Percentiles rank a stretch among this genome's conserved stretches.
Evolutionary conservation across 2,888 invertebrate genomes (phyloP).

Genomic region (Endomychus coccineus): DNA sequence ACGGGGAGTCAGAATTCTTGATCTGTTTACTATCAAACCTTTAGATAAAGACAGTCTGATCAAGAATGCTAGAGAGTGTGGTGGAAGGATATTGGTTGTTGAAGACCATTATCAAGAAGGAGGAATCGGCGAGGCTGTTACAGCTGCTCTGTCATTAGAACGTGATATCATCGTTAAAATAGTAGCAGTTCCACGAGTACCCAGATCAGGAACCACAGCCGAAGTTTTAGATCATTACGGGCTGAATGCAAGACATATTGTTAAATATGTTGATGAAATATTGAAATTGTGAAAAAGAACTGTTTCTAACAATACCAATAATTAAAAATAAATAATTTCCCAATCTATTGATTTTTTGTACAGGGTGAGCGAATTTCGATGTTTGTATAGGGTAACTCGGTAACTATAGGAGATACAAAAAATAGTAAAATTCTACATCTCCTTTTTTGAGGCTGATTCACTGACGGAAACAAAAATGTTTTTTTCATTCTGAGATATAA

Average conservation of each 20-base stretch:
- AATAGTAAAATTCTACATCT: too few relatives aligned
- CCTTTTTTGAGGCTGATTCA: too few relatives aligned
- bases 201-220: constrained; percentile 81
- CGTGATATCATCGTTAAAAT: constrained; percentile 63
- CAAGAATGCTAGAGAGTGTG: constrained; percentile 63
- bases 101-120: constrained; percentile 96
- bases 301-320: too few relatives aligned
- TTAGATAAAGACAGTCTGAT: constrained; percentile 70
- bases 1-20: constrained; percentile 71
- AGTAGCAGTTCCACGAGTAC: constrained; percentile 70
- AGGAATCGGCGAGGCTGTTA: constrained; percentile 89
- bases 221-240: constrained; percentile 81
- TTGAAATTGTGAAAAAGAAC: background rate
- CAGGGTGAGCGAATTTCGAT: too few relatives aligned
- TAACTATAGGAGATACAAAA: too few relatives aligned
- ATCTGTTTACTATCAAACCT: constrained; percentile 92
- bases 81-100: constrained; percentile 77
- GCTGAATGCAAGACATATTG: constrained; percentile 55
- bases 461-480: too few relatives aligned
- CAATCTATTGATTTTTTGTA: too few relatives aligned
- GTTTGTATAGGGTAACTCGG: too few relatives aligned
- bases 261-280: constrained; percentile 54
- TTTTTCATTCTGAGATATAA: too few relatives aligned
- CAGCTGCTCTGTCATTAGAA: constrained; percentile 64
- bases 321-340: too few relatives aligned